phyloP scores from a whole-genome alignment of 2,888 invertebrate genomes.

The Abrostola triplasia region DNA sequence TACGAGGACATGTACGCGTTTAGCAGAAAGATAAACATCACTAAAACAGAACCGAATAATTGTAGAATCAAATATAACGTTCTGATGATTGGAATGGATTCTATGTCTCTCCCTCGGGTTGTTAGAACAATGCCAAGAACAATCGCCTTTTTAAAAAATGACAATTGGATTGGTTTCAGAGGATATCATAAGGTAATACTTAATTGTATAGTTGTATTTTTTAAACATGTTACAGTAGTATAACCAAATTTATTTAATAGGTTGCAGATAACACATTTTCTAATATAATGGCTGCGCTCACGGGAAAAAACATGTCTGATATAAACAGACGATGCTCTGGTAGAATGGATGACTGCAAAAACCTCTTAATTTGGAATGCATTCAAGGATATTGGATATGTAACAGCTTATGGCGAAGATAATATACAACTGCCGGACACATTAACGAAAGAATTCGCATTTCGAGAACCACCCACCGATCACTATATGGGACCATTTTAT shows the following conservation, averaged over 20 bases:
- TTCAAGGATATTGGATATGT: constrained; percentile 92
- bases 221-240: neutral
- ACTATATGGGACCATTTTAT: constrained; percentile 93
- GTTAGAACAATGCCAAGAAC: constrained; percentile 93
- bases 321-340: constrained; percentile 84
- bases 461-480: constrained; percentile 92
- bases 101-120: constrained; percentile 94
- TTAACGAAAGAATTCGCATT: constrained; percentile 90
- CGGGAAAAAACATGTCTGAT: constrained; percentile 89
- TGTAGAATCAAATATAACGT: constrained; percentile 85
- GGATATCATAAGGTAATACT: constrained; percentile 91
- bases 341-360: constrained; percentile 90
- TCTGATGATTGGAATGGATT: constrained; percentile 94
- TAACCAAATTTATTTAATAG: constrained; percentile 68
- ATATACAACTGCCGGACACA: constrained; percentile 90
- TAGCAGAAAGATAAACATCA: constrained; percentile 81
- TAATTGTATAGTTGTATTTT: neutral
- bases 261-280: constrained; percentile 97
- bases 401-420: constrained; percentile 95
- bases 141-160: constrained; percentile 89
- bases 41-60: constrained; percentile 47
- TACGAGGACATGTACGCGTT: constrained; percentile 81
- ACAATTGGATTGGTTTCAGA: constrained; percentile 91
- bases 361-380: constrained; percentile 93
- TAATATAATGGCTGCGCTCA: constrained; percentile 94